Evolutionary conservation across 2,888 invertebrate species (phyloP).

Genomic region (Dermolepida albohirtum): DNA sequence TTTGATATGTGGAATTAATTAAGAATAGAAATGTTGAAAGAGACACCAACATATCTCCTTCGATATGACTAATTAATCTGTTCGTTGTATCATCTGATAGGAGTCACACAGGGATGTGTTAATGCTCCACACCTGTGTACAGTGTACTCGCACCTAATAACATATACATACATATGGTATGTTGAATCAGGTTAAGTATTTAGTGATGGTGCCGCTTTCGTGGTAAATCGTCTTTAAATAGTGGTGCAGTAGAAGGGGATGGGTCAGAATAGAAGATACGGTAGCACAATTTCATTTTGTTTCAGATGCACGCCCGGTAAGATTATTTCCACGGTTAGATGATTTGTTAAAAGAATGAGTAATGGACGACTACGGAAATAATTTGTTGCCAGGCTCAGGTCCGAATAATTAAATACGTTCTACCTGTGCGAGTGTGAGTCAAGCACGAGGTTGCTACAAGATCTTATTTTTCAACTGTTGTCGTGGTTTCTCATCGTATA

Average conservation of each 20-base stretch:
- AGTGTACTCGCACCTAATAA: neutral
- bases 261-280: slow-evolving; percentile 44
- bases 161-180: neutral
- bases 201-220: slow-evolving; percentile 4
- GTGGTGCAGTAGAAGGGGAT: slow-evolving; percentile 13
- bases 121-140: slow-evolving; percentile 28
- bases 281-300: slow-evolving; percentile 54
- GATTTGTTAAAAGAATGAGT: slow-evolving; percentile 59
- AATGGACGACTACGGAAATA: slow-evolving; percentile 58
- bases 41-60: slow-evolving; percentile 17
- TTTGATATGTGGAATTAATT: slow-evolving; percentile 29
- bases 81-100: slow-evolving; percentile 31
- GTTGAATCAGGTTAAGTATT: neutral
- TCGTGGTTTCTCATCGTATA: slow-evolving; percentile 1
- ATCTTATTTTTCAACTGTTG: slow-evolving; percentile 14
- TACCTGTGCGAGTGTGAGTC: slow-evolving; percentile 37
- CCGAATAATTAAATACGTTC: slow-evolving; percentile 53
- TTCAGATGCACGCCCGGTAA: slow-evolving; percentile 53
- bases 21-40: slow-evolving; percentile 1
- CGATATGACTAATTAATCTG: slow-evolving; percentile 35
- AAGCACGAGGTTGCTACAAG: neutral
- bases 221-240: slow-evolving; percentile 3
- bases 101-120: slow-evolving; percentile 22
- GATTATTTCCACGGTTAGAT: slow-evolving; percentile 57
- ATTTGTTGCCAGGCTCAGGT: slow-evolving; percentile 53